Evolutionary conservation across 2,113 vertebrate species (phyloP), one percentile per base, ranked within the genome.

Genomic region (Cryptoleucopteryx plumbea): DNA sequence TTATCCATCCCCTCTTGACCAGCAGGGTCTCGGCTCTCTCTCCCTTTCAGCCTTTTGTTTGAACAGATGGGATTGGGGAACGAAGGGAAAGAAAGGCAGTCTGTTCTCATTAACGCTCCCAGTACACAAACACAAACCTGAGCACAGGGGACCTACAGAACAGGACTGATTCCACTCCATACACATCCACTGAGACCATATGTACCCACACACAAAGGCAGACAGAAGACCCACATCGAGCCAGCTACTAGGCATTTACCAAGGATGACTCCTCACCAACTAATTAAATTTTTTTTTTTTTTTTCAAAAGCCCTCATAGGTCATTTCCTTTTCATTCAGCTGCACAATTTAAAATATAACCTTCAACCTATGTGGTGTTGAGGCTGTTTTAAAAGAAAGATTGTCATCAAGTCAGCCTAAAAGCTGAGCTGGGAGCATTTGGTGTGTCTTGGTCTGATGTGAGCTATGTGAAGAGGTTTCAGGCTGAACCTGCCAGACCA

Each of bases 1-100:
- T 98, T 98, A 98, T 98, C 97, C 97, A 95, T 97, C 97, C 98
- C 98, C 98, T 98, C 98, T 98, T 98, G 98, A 98, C 98, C 98
- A 98, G 98, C 98, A 98, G 98, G 98, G 98, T 98, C 98, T 98
- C 98, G 3, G 95, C 96, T 98, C 98, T 97, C 97, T 97, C 98
- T 98, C 96, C 98, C 97, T 98, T 98, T 98, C 98, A 98, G 98
- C 97, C 98, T 98, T 98, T 98, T 98, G 98, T 98, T 98, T 98
- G 98, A 98, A 98, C 98, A 98, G 98, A 98, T 98, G 98, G 98
- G 98, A 96, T 97, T 98, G 98, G 97, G 97, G 96, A 98, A 98
- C 59, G 88, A 72, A 93, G 95, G 97, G 98, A 96, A 98, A 98
- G 98, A 98, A 98, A 98, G 96, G 97, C 98, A 98, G 98, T 98